Evolutionary conservation across 2,113 vertebrate species (phyloP), one percentile per base, ranked within the genome.

Genomic region (Axis porcinus): DNA sequence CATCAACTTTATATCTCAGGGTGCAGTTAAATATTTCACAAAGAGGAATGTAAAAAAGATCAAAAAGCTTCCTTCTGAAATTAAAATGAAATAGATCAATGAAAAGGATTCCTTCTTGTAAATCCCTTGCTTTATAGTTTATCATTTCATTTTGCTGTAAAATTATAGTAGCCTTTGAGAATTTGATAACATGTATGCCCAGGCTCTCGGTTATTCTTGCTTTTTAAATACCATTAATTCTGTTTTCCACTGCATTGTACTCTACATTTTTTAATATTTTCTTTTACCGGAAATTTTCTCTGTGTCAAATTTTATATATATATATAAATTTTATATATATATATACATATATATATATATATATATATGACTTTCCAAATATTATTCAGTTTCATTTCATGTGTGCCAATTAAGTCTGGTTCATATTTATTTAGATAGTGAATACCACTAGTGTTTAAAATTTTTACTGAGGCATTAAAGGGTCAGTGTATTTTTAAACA

Each of bases 51-150:
- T 58, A 76, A 86, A 90, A 95, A 95, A 82, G 54, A 97, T 96
- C 92, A 94, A 95, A 96, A 58, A 64, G 17, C 2, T 89, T 81
- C 70, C 82, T 89, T 60, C 54, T 84, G 79, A 95, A 95, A 95
- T 96, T 96, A 94, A 97, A 97, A 92, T 87, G 62, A 40, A 70
- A 36, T 55, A 82, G 13, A 97, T 96, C 93, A 96, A 76, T 92
- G 43, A 47, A 50, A 89, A 96, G 16, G 17, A 30, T 64, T 96
- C 91, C 23, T 96, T 89, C 67, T 50, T 94, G 62, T 50, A 97
- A 97, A 97, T 96, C 12, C 40, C 36, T 87, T 79, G 8, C 95
- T 96, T 95, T 94, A 54, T 28, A 89, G 25, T 83, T 76, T 21
- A 60, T 91, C 55, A 81, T 96, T 97, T 95, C 62, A 90, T 95